Percentiles rank a stretch among this genome's conserved stretches.
Evolutionary conservation across 2,113 vertebrate species (phyloP).

Genomic region (Burhinus bistriatus): DNA sequence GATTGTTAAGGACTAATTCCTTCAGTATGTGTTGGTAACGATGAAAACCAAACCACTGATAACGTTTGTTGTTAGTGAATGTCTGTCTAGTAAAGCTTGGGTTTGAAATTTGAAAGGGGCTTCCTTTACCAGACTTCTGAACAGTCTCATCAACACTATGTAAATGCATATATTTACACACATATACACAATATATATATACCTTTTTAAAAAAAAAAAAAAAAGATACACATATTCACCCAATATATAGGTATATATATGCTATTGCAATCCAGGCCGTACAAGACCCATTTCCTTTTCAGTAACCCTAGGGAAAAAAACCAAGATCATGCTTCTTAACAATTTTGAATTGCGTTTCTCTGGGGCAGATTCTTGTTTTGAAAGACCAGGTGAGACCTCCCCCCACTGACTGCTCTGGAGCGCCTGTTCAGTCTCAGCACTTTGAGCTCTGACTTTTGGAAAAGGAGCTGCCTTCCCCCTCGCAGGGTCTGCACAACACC

Average conservation of each 20-base stretch:
- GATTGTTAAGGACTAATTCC: neutral
- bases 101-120: neutral
- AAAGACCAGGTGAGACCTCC: neutral
- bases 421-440: no score
- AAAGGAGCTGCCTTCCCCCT: no score
- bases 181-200: no score
- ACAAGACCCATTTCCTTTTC: neutral
- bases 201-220: neutral
- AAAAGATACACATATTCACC: no score
- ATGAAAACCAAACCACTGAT: neutral
- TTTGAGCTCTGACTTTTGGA: neutral
- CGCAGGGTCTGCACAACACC: fast-evolving
- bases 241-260: fast-evolving
- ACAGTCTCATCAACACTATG: no score
- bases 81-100: neutral
- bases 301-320: fast-evolving
- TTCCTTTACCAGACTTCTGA: neutral
- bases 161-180: neutral
- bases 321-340: no score
- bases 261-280: neutral
- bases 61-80: no score
- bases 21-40: neutral
- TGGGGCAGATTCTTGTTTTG: neutral
- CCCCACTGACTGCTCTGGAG: neutral
- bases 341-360: neutral